Conservation (phyloP, 2,113 vertebrate genomes). For the Melanostigma gelatinosum region DNA sequence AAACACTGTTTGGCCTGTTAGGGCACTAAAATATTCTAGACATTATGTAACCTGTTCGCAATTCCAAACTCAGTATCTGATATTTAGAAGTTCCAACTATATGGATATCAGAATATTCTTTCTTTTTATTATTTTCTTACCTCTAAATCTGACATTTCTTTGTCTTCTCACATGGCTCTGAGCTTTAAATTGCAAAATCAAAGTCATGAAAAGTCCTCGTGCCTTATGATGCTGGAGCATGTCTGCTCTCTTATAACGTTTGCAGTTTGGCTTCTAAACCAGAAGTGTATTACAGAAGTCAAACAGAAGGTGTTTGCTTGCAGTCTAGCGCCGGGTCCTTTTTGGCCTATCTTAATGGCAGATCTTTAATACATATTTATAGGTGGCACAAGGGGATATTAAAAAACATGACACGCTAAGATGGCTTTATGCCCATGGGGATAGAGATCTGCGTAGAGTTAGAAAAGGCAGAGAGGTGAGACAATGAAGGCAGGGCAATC, state of each 20-base stretch:
- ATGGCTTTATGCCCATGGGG: slow-evolving; percentile 72
- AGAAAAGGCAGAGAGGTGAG: slow-evolving; percentile 41
- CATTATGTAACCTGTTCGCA: not conserved
- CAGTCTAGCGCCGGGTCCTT: slow-evolving; percentile 51
- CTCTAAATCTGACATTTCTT: slow-evolving; percentile 34
- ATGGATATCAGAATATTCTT: not conserved
- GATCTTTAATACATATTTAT: slow-evolving; percentile 85
- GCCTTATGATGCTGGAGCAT: slow-evolving; percentile 54
- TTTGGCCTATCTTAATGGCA: slow-evolving; percentile 74
- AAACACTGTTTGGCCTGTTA: not conserved
- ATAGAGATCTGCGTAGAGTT: slow-evolving; percentile 69
- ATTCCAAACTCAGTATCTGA: not conserved
- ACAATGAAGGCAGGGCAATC: slow-evolving; percentile 31
- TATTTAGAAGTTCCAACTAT: not conserved
- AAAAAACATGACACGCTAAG: slow-evolving; percentile 81
- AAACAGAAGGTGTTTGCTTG: slow-evolving; percentile 81
- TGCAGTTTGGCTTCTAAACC: slow-evolving; percentile 64
- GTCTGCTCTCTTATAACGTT: slow-evolving; percentile 48
- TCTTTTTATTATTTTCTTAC: not conserved
- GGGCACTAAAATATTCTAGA: not conserved
- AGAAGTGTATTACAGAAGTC: slow-evolving; percentile 77
- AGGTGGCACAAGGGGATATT: slow-evolving; percentile 70
- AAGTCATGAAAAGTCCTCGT: slow-evolving; percentile 32
- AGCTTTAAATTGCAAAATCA: slow-evolving; percentile 45
- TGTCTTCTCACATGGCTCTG: slow-evolving; percentile 28